Conservation (phyloP, 2,113 vertebrate genomes). For the Sitta europaea region DNA sequence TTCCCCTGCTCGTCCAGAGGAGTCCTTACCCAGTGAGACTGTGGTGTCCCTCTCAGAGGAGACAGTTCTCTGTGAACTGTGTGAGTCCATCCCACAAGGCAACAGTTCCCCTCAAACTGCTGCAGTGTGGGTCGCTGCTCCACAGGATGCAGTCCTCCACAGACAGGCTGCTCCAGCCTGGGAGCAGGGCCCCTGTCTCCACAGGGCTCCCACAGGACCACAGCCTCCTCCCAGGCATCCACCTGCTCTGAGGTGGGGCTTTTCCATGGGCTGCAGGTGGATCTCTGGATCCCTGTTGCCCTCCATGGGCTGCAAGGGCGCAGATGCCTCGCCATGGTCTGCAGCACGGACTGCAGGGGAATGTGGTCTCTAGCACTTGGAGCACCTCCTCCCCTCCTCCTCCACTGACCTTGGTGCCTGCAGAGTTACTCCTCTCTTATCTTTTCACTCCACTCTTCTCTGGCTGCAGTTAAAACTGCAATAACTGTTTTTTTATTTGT, state of each 20-base stretch:
- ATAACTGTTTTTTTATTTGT: neutral
- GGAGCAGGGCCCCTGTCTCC: too few species aligned
- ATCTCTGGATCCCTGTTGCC: neutral
- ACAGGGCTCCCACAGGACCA: too few species aligned
- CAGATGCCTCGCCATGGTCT: neutral
- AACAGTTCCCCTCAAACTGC: neutral
- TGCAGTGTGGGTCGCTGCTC: accelerated
- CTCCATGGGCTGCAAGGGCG: neutral
- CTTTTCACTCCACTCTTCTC: neutral
- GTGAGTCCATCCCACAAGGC: accelerated
- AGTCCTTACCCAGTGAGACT: accelerated
- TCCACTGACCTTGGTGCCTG: neutral
- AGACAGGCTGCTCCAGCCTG: neutral
- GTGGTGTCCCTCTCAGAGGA: accelerated
- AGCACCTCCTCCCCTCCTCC: neutral
- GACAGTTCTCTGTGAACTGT: accelerated
- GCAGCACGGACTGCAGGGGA: accelerated
- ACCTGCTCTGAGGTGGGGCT: neutral
- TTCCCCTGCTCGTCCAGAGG: neutral
- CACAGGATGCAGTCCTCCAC: too few species aligned
- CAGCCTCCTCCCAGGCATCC: neutral
- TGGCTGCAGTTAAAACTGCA: too few species aligned
- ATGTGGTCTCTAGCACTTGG: accelerated
- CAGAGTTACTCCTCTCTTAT: neutral
- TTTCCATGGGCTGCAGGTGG: neutral